phyloP scores from a whole-genome alignment of 2,888 invertebrate genomes.

The Hyposoter didymator region DNA sequence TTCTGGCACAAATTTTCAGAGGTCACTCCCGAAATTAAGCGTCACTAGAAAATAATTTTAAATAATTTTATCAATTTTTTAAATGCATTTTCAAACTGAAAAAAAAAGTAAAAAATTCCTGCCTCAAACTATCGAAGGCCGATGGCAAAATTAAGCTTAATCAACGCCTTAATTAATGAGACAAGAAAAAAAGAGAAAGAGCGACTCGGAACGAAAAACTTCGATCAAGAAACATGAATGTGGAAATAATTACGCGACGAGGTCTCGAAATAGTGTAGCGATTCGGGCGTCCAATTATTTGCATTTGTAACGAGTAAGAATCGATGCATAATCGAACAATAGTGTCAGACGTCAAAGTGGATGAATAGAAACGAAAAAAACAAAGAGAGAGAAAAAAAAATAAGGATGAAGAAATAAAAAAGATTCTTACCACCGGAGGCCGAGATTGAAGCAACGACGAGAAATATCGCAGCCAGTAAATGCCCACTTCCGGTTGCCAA shows the following conservation, averaged over 20 bases:
- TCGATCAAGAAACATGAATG: conserved; percentile 16
- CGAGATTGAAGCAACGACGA: conserved; percentile 58
- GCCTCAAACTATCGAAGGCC: neutral
- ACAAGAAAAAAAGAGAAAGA: conserved; percentile 12
- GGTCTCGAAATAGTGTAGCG: neutral
- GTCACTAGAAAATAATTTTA: no score
- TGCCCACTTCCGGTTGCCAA: conserved; percentile 54
- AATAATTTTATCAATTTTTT: neutral
- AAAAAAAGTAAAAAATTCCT: neutral
- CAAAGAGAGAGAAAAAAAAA: conserved; percentile 13
- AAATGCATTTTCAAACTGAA: rapidly evolving
- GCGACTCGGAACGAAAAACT: neutral
- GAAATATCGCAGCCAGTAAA: conserved; percentile 42
- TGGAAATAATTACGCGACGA: neutral
- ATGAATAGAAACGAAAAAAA: neutral
- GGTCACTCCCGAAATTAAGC: neutral
- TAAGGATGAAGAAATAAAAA: conserved; percentile 14
- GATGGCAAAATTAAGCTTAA: neutral
- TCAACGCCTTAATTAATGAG: neutral
- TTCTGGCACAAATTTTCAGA: neutral
- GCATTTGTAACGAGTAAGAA: neutral
- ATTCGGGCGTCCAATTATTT: neutral
- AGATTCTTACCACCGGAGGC: conserved; percentile 65
- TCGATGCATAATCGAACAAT: conserved; percentile 4
- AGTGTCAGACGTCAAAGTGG: conserved; percentile 18